Percentiles rank a stretch among this genome's conserved stretches.
Evolutionary conservation across 2,113 vertebrate genomes (phyloP).

Genomic region (Psephotus haematonotus): DNA sequence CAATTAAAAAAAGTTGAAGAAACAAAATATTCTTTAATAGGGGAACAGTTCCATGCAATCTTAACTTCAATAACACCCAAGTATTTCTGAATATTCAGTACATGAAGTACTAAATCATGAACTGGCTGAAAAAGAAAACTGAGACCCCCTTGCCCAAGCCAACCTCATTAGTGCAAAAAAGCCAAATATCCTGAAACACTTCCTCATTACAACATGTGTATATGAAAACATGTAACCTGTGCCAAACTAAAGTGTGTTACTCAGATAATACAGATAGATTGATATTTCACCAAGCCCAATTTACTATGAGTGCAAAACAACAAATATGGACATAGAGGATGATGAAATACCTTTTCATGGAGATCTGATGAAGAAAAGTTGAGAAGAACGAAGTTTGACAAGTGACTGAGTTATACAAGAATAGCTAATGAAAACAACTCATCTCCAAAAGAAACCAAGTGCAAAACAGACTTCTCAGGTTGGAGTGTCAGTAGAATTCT

Average conservation of each 20-base stretch:
- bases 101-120: neutral
- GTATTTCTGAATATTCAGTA: neutral
- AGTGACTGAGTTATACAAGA: neutral
- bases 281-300: neutral
- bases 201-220: neutral
- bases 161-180: neutral
- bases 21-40: neutral
- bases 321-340: neutral
- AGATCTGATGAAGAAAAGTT: neutral
- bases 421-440: slow-evolving; percentile 24
- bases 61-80: neutral
- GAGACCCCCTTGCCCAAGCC: neutral
- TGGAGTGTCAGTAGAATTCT: neutral
- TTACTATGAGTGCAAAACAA: neutral
- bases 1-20: neutral
- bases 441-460: neutral
- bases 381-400: neutral
- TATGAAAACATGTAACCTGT: neutral
- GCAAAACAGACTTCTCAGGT: neutral
- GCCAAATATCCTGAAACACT: neutral
- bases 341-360: neutral
- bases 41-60: neutral
- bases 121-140: neutral
- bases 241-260: neutral
- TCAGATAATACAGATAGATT: neutral